Evolutionary conservation across 1,140 invertebrate species (phyloP), one percentile per base, ranked within the genome.

Genomic region (Formica selysi): DNA sequence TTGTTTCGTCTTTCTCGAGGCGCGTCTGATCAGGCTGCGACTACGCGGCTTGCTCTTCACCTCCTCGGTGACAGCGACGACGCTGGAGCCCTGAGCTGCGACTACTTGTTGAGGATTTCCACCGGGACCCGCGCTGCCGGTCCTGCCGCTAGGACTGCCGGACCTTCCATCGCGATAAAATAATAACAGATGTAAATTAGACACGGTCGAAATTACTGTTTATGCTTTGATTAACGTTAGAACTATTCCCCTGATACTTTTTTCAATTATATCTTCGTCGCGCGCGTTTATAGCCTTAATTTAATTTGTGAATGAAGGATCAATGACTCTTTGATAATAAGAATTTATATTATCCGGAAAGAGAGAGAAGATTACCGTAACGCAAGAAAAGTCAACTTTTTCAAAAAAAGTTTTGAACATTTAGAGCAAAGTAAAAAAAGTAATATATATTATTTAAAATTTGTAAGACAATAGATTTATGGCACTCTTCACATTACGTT

Each of bases 1-100:
- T 93, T 97, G 97, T 90, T 97, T 97, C 84, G 97, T 96, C 94
- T 98, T 98, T 86, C 97, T 96, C 88, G 97, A 97, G 57, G 97
- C 96, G 65, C 98, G 95, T 87, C 98, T 96, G 86, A 98, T 98
- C 70, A 98, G 96, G 85, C 97, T 97, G 74, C 98, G 96, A 91
- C 96, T 97, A 57, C 97, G 94, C 0, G 97, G 97, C 89, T 97
- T 97, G 74, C 92, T 94, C 73, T 95, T 95, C 1, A 94, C 91
- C 70, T 95, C 94, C 64, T 95, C 95, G 1, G 89, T 92, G 89
- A 94, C 76, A 86, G 93, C 76, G 32, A 90, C 91, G 68, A 95
- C 90, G 89, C 91, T 94, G 36, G 94, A 93, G 71, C 93, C 94
- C 87, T 95, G 94, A 8, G 93, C 93, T 26, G 95, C 92, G 71